These are phyloP conservation scores for Fulica atra DNA, from an alignment of 2,113 vertebrate species.

Conservation along the genomic window DNA sequence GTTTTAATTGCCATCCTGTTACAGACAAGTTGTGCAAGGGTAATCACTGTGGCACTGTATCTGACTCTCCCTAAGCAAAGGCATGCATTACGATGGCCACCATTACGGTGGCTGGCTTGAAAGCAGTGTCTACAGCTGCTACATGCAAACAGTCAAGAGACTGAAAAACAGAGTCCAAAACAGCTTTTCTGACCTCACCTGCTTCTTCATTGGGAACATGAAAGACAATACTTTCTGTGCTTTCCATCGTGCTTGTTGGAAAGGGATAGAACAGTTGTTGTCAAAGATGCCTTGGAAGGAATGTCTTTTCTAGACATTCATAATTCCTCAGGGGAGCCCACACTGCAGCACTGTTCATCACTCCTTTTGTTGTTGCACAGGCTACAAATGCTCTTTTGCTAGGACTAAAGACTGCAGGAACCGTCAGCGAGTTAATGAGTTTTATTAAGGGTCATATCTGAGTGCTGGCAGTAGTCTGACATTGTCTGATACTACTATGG, in stretches of 20 bases:
- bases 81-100: neutral
- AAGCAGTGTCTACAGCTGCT: neutral
- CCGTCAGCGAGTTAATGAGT: neutral
- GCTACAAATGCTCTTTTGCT: neutral
- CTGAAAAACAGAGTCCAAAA: neutral
- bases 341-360: neutral
- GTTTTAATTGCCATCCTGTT: neutral
- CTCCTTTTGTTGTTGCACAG: neutral
- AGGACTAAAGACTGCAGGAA: neutral
- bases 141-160: neutral
- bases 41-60: neutral
- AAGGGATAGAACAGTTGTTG: neutral
- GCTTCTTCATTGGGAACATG: neutral
- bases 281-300: neutral
- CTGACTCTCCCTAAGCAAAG: neutral
- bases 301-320: neutral
- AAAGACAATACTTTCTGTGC: neutral
- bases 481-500: neutral
- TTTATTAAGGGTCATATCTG: neutral
- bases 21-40: neutral
- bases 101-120: neutral
- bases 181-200: neutral
- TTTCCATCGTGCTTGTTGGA: accelerated
- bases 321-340: neutral
- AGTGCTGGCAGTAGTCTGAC: neutral